Base-by-base conservation (phyloP, 2,797 vertebrate species). In the Euthynnus affinis region DNA sequence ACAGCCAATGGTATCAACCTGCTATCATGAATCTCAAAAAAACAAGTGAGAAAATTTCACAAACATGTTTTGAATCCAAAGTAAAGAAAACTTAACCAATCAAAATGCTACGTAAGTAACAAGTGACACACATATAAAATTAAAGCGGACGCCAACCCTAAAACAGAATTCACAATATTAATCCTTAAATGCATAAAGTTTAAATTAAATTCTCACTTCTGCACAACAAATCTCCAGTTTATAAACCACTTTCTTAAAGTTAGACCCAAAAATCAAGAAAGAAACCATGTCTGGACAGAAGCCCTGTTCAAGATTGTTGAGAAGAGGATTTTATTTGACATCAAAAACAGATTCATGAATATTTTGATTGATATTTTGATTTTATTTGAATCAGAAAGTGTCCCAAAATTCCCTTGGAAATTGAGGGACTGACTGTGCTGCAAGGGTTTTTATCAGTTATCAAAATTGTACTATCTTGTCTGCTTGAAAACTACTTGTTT, bases 121-220 rank as follows among this genome's bases (percentile, higher is more conserved):
- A 20, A 55, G 13, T 57, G 32, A 82, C 17, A 74, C 62, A 84
- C 37, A 62, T 17, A 60, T 58, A 65, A 76, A 82, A 68, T 49
- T 44, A 80, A 89, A 85, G 63, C 15, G 49, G 78, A 89, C 13
- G 62, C 51, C 76, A 73, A 83, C 77, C 74, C 74, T 58, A 2
- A 73, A 86, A 86, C 68, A 85, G 60, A 78, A 76, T 32, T 44
- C 65, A 70, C 79, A 57, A 20, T 32, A 25, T 63, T 48, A 9
- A 25, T 18, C 37, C 44, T 46, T 32, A 68, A 32, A 32, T 32
- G 18, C 7, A 27, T 5, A 20, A 23, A 29, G 40, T 5, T 10
- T 8, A 25, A 42, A 42, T 55, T 0, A 40, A 51, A 52, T 67
- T 6, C 4, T 57, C 9, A 5, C n/a, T 52, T 23, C 8, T 17